Base-by-base conservation (phyloP, 2,888 invertebrate species). In the Gandaritis pyraliata region DNA sequence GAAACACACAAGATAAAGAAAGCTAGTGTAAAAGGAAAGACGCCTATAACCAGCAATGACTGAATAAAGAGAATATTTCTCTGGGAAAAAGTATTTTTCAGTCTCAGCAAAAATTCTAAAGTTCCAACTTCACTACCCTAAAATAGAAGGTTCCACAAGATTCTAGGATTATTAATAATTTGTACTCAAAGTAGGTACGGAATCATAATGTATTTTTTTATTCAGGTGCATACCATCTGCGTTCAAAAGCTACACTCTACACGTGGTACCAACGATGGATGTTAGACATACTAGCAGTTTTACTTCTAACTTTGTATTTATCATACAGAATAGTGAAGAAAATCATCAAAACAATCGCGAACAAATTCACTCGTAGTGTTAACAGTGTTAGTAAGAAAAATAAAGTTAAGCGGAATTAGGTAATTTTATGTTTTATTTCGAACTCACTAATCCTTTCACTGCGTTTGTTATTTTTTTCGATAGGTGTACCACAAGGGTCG, bases 191-290 rank as follows among this genome's bases (percentile, higher is more conserved):
- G n/a, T n/a, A 33, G 2, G 38, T 38, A n/a, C n/a, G 4, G 1
- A 39, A 30, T 30, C 41, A 16, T 0, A 16, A 12, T n/a, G 8
- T 39, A 4, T 4, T 48, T 38, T 18, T 51, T 38, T 48, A 72
- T 70, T 1, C 76, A 83, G 83, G 83, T 0, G 83, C 83, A 0
- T 66, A 73, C 61, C 85, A 85, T 59, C 77, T 84, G 0, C 79
- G 83, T 1, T 82, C 83, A 0, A 76, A 76, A 16, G 69, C 76
- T 0, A 65, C 63, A 10, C 71, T 75, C 0, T 83, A 85, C 72
- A 13, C 70, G 2, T 84, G 82, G 81, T 82, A 83, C 55, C 73
- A 82, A 39, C 68, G 77, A 0, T 80, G 80, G 76, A 75, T 83
- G 73, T 50, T 85, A 46, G 85, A 85, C 47, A 79, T 80, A 39